These are phyloP conservation scores for Hemiprocne comata DNA, from an alignment of 2,113 vertebrate species.

Conservation along the genomic window DNA sequence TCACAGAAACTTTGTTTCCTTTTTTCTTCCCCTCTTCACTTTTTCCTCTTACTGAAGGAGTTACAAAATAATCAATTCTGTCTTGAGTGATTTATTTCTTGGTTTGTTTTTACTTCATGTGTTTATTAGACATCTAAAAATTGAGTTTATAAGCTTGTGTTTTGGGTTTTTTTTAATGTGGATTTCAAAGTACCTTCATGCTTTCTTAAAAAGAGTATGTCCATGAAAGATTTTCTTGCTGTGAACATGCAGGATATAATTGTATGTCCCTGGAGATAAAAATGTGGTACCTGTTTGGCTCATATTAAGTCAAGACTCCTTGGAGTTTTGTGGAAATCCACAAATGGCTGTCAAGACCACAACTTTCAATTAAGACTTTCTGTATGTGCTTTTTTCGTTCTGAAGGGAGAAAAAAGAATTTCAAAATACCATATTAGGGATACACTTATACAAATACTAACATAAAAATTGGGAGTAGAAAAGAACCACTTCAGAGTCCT, in stretches of 20 bases:
- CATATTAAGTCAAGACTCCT: not conserved
- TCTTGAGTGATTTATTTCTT: not conserved
- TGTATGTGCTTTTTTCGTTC: rapidly evolving
- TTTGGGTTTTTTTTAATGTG: not conserved
- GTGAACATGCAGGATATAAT: not conserved
- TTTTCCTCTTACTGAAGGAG: not conserved
- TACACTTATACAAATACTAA: not conserved
- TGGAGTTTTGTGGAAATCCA: not conserved
- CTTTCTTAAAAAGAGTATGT: not conserved
- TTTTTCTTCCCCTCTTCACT: not conserved
- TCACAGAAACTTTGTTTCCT: not conserved
- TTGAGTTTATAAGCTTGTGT: not conserved
- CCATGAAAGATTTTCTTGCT: not conserved
- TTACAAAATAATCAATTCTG: not conserved
- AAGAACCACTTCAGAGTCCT: not conserved
- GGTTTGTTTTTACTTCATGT: not conserved
- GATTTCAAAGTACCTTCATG: not conserved
- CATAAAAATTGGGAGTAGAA: not conserved
- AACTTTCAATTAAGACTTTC: not conserved
- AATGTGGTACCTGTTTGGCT: not conserved
- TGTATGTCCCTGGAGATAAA: not conserved
- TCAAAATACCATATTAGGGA: not conserved
- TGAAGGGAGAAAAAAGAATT: not conserved
- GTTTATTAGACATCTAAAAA: not conserved
- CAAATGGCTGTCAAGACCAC: not conserved